phyloP scores from a whole-genome alignment of 2,113 vertebrate species.

The Eulemur rufifrons region DNA sequence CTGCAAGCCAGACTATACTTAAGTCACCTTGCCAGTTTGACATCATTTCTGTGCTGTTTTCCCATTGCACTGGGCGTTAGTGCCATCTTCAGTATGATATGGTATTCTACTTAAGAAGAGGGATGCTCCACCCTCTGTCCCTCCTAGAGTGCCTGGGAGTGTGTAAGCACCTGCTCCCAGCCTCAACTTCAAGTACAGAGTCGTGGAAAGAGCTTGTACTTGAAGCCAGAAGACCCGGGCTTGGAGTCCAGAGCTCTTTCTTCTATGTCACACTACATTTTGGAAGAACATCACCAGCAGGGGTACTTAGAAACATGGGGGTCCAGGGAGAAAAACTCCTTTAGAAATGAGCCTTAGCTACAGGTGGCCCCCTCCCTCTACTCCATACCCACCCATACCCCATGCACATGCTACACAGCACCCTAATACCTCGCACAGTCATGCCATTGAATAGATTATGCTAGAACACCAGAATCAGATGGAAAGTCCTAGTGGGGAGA shows the following conservation, averaged over 20 bases:
- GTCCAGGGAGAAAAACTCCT: background rate
- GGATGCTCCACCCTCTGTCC: background rate
- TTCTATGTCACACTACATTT: background rate
- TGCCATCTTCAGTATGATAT: background rate
- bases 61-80: background rate
- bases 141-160: background rate
- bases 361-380: too few species aligned
- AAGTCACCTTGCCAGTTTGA: background rate
- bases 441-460: background rate
- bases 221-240: background rate
- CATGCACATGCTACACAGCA: background rate
- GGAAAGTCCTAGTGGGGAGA: background rate
- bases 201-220: background rate
- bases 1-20: background rate
- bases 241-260: background rate
- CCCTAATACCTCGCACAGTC: too few species aligned
- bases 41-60: background rate
- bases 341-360: background rate
- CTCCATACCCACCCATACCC: accelerated
- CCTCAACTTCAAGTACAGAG: background rate
- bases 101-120: background rate
- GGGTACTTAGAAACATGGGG: background rate
- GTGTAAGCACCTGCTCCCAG: too few species aligned
- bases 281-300: background rate
- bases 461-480: background rate